Base-by-base conservation (phyloP, 2,113 vertebrate genomes). In the Rhinoderma darwinii region DNA sequence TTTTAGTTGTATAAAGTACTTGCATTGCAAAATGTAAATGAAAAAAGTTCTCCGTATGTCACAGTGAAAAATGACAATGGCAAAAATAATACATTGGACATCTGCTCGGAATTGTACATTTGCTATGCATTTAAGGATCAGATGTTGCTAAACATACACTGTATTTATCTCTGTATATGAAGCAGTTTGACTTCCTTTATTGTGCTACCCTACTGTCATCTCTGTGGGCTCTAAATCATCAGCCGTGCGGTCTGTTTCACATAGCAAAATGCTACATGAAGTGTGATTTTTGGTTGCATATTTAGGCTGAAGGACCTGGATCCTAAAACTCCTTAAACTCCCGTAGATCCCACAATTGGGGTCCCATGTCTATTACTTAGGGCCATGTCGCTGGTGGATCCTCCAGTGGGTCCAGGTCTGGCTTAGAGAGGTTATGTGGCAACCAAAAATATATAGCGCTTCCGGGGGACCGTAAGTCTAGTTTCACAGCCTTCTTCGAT, bases 61-160 rank as follows among this genome's bases (percentile, higher is more conserved):
- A 95, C 89, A 91, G 95, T 97, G 95, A 97, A 95, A 97, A 96
- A 97, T 96, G 95, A 92, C 93, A 92, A 91, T 93, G 91, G 91
- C 91, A 92, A 89, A 91, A 91, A 92, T 91, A 92, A 94, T 92
- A 90, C 93, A 89, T 95, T 94, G 93, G 94, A 96, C 96, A 98
- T 96, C 96, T 98, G 96, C 92, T 96, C 90, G 79, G 86, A 83
- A 91, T 91, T 93, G 92, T 91, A 90, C 37, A 0, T 83, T 90
- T 82, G 89, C 47, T 88, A 89, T 93, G 89, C 89, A 88, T 91
- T 89, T 56, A 82, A 80, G 90, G 93, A 82, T 87, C 95, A 96
- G 95, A 96, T 95, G 94, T 93, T 94, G 91, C 89, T 89, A 85
- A 90, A 90, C 91, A 90, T 56, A 84, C 79, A 91, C 90, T 90